These are phyloP conservation scores for Drosophila albomicans DNA, from an alignment of 1,140 invertebrate species.

Conservation along the genomic window DNA sequence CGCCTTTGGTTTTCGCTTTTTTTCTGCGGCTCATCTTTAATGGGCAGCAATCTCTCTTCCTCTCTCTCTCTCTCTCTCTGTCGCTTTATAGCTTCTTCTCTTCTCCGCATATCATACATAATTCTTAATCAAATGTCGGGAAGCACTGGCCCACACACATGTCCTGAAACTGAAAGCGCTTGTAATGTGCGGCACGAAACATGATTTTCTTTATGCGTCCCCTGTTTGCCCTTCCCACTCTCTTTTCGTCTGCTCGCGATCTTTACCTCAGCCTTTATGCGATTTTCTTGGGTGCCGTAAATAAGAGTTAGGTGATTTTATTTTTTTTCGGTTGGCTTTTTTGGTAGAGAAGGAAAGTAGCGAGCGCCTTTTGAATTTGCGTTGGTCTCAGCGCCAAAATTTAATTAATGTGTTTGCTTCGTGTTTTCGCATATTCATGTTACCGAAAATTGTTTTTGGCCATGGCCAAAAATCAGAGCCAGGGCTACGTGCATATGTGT, in stretches of 20 bases:
- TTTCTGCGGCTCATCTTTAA: constrained; percentile 41
- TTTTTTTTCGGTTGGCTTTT: constrained; percentile 13
- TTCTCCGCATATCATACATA: constrained; percentile 40
- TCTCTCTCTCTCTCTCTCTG: constrained; percentile 1
- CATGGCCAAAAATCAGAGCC: constrained; percentile 34
- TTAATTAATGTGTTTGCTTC: constrained; percentile 82
- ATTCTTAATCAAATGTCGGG: constrained; percentile 73
- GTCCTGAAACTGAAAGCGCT: constrained; percentile 34
- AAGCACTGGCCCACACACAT: constrained; percentile 42
- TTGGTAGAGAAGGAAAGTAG: background rate
- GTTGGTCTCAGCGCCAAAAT: constrained; percentile 51
- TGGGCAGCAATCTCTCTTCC: constrained; percentile 22
- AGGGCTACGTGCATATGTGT: constrained; percentile 19
- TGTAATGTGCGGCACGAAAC: constrained; percentile 50
- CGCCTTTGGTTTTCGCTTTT: constrained; percentile 28
- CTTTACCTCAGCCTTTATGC: constrained; percentile 1
- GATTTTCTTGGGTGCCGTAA: constrained; percentile 48
- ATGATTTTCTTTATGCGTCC: constrained; percentile 72
- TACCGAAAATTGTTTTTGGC: constrained; percentile 45
- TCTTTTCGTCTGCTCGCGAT: background rate
- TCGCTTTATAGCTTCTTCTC: background rate
- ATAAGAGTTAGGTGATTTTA: constrained; percentile 62
- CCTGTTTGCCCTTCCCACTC: background rate
- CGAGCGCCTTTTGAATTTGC: constrained; percentile 55
- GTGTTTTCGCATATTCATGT: constrained; percentile 83